Base-by-base conservation (phyloP, 2,888 invertebrate genomes). In the Drosophila rellima region DNA sequence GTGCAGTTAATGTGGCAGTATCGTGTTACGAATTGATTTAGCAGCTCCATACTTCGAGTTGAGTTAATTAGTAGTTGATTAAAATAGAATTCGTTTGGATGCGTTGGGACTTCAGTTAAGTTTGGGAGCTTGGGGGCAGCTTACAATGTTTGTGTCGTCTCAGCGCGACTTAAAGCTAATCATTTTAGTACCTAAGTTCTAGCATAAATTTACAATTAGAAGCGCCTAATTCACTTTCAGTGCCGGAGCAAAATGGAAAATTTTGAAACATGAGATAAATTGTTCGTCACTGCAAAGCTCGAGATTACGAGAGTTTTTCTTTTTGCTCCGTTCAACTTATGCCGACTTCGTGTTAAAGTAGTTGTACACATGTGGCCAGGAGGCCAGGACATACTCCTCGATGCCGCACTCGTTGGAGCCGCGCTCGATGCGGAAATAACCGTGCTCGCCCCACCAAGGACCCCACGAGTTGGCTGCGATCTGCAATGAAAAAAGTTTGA, bases 401-500 rank as follows among this genome's bases (percentile, higher is more conserved):
- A 99, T 98, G 78, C 96, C 96, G 88, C 97, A 96, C 91, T 98
- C 98, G 93, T 98, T 96, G 57, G 91, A 92, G 42, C 98, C 98
- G 63, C 96, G 95, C 5, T 94, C 92, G 83, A 99, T 98, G 67
- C 96, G 95, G 95, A 99, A 98, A 91, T 95, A 96, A 0, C 99
- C 99, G 71, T 95, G 93, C 91, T 98, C 98, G 10, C 98, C 99
- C 98, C 98, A 99, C 78, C 95, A 93, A 0, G 92, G 89, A 8
- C 99, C 98, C 99, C 99, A 99, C 33, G 98, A 98, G 93, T 99
- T 99, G 48, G 97, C 97, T 42, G 96, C 97, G 90, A 97, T 94
- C 98, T 98, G 93, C 0, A 64, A 52, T 8, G 3, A 3, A 15
- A 51, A 20, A 17, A n/a, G n/a, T n/a, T n/a, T n/a, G n/a, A n/a